These are phyloP conservation scores for Limnothrissa miodon DNA, from an alignment of 2,113 vertebrate species.

Conservation along the genomic window DNA sequence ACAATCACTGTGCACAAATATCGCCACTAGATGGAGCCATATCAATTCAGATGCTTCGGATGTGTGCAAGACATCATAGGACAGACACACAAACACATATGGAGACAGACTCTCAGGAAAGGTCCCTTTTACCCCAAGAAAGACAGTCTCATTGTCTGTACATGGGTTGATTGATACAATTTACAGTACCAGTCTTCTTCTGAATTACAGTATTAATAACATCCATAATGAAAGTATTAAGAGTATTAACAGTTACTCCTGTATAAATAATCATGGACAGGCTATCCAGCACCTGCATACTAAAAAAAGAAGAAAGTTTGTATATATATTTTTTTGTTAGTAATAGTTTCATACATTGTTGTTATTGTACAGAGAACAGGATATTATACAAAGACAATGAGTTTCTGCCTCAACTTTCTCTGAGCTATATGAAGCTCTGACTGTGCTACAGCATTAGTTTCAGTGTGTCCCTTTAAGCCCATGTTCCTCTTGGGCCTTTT, in stretches of 20 bases:
- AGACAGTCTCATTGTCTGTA: conserved; percentile 57
- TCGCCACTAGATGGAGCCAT: conserved; percentile 60
- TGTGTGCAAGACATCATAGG: conserved; percentile 9
- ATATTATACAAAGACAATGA: conserved; percentile 59
- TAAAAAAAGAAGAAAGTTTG: conserved; percentile 47
- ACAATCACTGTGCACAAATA: conserved; percentile 22
- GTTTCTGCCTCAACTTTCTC: conserved; percentile 43
- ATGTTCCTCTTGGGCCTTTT: not conserved
- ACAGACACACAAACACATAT: conserved; percentile 31
- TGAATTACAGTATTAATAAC: conserved; percentile 57
- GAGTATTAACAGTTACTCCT: conserved; percentile 47
- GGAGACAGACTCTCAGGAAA: conserved; percentile 63
- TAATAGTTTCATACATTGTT: conserved; percentile 54
- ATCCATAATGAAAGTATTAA: conserved; percentile 23
- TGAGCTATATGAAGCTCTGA: conserved; percentile 50
- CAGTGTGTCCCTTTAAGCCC: not conserved
- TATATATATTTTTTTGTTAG: conserved; percentile 48
- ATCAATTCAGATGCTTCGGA: conserved; percentile 18
- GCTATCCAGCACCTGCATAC: conserved; percentile 68
- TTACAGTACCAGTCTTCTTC: conserved; percentile 53
- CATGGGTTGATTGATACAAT: conserved; percentile 57
- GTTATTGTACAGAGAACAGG: conserved; percentile 51
- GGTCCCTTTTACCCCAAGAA: conserved; percentile 52
- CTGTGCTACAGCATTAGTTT: not conserved
- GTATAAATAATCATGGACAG: conserved; percentile 67